Percentiles rank a stretch among this genome's conserved stretches.
These are phyloP conservation scores for Clarias macrocephalus DNA, from an alignment of 2,113 vertebrate species.

Conservation along the genomic window DNA sequence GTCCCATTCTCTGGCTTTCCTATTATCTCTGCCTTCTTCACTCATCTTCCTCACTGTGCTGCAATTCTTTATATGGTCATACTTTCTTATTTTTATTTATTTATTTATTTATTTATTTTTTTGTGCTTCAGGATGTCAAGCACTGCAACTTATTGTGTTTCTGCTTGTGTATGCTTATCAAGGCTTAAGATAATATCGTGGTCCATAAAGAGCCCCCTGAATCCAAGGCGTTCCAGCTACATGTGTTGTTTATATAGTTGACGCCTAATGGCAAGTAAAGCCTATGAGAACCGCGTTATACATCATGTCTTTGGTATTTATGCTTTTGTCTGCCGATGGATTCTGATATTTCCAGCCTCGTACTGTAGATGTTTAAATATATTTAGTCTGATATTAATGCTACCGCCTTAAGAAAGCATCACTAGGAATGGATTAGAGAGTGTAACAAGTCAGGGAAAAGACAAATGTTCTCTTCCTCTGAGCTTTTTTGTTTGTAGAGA, in stretches of 20 bases:
- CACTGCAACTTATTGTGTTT: neutral
- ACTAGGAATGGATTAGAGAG: neutral
- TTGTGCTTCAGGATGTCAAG: neutral
- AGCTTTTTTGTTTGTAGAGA: too few species aligned
- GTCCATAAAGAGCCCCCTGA: neutral
- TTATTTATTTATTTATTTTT: too few species aligned
- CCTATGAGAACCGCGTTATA: neutral
- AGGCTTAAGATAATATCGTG: neutral
- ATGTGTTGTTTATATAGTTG: neutral
- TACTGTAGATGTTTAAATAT: neutral
- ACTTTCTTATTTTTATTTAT: neutral
- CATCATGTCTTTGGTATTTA: neutral
- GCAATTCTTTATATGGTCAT: neutral
- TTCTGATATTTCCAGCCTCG: neutral
- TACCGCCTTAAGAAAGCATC: neutral
- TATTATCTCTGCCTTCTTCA: neutral
- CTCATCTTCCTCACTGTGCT: neutral
- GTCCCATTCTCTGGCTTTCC: neutral
- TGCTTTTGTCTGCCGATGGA: neutral
- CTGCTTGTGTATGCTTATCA: neutral
- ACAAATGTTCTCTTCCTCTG: neutral
- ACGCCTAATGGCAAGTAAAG: neutral
- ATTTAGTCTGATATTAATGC: neutral
- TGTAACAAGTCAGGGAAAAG: neutral
- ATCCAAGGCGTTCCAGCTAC: neutral